Percentiles rank a stretch among this genome's conserved stretches.
Conservation (phyloP, 2,888 invertebrate genomes). For the Drosophila vallismaia region DNA sequence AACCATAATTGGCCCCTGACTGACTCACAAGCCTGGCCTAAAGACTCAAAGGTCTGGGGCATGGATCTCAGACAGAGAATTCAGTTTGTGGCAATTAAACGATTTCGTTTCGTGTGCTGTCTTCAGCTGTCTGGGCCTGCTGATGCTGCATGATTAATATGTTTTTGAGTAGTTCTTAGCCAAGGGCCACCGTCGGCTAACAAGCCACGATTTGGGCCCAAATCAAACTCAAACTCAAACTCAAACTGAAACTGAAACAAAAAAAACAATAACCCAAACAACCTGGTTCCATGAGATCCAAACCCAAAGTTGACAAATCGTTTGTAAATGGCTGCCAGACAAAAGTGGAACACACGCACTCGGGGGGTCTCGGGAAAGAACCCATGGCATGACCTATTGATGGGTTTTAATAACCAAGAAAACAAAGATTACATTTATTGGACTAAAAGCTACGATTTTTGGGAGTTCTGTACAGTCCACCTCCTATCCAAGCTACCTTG, state of each 20-base stretch:
- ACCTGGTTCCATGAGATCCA: conserved; percentile 4
- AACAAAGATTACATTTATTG: not conserved
- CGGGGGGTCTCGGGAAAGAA: not conserved
- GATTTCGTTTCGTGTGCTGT: conserved; percentile 53
- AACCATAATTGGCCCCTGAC: conserved; percentile 67
- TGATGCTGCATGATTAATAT: conserved; percentile 71
- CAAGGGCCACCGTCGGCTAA: conserved; percentile 57
- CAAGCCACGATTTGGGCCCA: conserved; percentile 40
- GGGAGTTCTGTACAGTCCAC: too few relatives aligned
- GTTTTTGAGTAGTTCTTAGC: conserved; percentile 76
- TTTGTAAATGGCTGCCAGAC: conserved; percentile 73
- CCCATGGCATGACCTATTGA: conserved; percentile 7
- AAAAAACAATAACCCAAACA: conserved; percentile 3
- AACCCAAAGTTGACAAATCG: conserved; percentile 66
- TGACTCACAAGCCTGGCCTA: conserved; percentile 57
- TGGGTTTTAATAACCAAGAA: not conserved
- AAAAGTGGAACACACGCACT: conserved; percentile 77
- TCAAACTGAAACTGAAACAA: not conserved
- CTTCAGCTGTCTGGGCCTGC: conserved; percentile 36
- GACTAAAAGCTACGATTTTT: not conserved
- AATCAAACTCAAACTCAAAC: not conserved
- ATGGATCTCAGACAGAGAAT: conserved; percentile 12
- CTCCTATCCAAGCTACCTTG: too few relatives aligned
- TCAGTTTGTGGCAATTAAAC: conserved; percentile 66
- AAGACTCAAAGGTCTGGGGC: not conserved